Evolutionary conservation across 2,113 vertebrate genomes (phyloP).

Genomic region (Sigmodon hispidus): DNA sequence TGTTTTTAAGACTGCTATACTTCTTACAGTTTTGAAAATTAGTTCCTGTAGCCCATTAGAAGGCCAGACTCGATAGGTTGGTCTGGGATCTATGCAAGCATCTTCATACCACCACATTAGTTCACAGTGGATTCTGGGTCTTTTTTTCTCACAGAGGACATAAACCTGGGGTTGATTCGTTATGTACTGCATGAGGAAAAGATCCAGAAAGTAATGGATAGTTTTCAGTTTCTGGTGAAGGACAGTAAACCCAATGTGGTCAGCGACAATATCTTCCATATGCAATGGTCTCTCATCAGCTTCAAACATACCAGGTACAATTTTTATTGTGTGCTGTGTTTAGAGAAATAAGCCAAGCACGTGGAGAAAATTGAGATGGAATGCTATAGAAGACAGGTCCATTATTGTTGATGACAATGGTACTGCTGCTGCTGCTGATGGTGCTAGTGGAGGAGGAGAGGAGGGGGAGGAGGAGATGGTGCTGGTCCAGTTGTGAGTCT

Average conservation of each 20-base stretch:
- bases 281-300: slow-evolving; percentile 98
- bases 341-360: background rate
- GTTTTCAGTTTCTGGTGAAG: slow-evolving; percentile 96
- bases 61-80: background rate
- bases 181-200: slow-evolving; percentile 92
- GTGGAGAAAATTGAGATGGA: background rate
- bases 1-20: background rate
- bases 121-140: background rate
- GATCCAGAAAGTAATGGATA: slow-evolving; percentile 90
- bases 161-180: slow-evolving; percentile 94
- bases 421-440: background rate
- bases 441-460: background rate
- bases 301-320: slow-evolving; percentile 91
- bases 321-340: background rate
- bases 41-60: background rate
- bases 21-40: background rate
- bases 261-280: slow-evolving; percentile 93
- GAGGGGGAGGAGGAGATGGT: background rate
- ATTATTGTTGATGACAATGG: background rate
- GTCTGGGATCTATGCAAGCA: background rate
- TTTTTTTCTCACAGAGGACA: slow-evolving; percentile 87
- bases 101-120: background rate
- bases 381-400: background rate
- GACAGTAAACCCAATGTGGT: slow-evolving; percentile 96
- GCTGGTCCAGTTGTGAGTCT: background rate